Base-by-base conservation (phyloP, 30 jellyfish, hydroid and myxozoan species). In the Hydractinia symbiolongicarpus region DNA sequence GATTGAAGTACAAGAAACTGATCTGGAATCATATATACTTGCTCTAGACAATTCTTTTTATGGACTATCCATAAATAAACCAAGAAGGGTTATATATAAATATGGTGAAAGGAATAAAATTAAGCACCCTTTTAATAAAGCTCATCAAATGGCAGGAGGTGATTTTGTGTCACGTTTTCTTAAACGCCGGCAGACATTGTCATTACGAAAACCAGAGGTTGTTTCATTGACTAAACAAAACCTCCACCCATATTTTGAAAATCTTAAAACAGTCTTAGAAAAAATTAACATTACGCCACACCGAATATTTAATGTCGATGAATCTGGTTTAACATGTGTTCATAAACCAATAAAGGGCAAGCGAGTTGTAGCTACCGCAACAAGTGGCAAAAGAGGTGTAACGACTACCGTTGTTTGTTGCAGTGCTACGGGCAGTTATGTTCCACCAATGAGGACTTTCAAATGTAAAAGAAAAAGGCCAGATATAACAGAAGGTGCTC, bases 381-480 rank as follows among this genome's bases (percentile, higher is more conserved):
- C 94, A 54, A 85, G 90, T 78, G 90, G 94, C 14, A 85, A 85
- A 40, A 85, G 84, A 85, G 94, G 94, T 7, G 81, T 30, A 15
- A 79, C 87, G 52, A 67, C 95, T 55, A 72, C 95, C 20, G 55
- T 79, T 72, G 9, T 79, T 8, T 50, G 5, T 30, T 58, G 80
- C 10, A 14, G 73, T 44, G 79, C 73, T 85, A 17, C 95, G 54
- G 95, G 92, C 14, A 9, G 53, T 68, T 85, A 62, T 55, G 73
- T 85, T 53, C 81, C 95, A 40, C 92, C 95, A 49, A 67, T 85
- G 81, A 67, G 79, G 81, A 85, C 78, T n/a, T 85, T 79, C 67
- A 79, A 62, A 71, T 68, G 91, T 7, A 85, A 85, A 66, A 51
- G 90, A 50, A 64, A 62, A 91, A 85, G 57, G 67, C 61, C 78